Conservation (phyloP, 2,113 vertebrate species). For the Phycodurus eques region DNA sequence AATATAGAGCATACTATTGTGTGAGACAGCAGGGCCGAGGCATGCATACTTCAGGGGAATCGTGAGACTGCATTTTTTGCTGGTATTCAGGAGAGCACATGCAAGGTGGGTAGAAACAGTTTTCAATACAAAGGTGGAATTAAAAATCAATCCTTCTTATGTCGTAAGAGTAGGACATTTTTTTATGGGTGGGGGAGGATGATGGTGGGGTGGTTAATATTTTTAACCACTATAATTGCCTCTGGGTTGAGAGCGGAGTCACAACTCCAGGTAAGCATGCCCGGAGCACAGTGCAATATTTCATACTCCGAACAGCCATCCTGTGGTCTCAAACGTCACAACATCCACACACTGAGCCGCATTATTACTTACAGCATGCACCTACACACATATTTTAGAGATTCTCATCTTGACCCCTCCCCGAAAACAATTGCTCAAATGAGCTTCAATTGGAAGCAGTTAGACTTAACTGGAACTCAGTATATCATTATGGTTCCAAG, state of each 20-base stretch:
- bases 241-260: constrained; percentile 55
- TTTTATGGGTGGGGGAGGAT: constrained; percentile 25
- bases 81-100: constrained; percentile 34
- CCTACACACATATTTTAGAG: neutral
- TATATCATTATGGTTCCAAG: too few relatives aligned
- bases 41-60: constrained; percentile 17
- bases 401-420: too few relatives aligned
- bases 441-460: too few relatives aligned
- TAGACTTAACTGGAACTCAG: too few relatives aligned
- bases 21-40: neutral
- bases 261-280: constrained; percentile 49
- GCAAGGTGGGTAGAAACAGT: constrained; percentile 49
- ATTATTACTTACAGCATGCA: constrained; percentile 44
- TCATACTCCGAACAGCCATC: constrained; percentile 54
- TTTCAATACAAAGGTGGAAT: constrained; percentile 41
- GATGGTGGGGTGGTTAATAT: constrained; percentile 2
- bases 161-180: constrained; percentile 33
- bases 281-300: constrained; percentile 53
- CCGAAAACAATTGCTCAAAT: too few relatives aligned
- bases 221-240: constrained; percentile 63
- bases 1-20: too few relatives aligned
- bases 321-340: constrained; percentile 59
- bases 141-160: constrained; percentile 48
- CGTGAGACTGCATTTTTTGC: neutral
- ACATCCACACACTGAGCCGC: constrained; percentile 42